phyloP scores from a whole-genome alignment of 53 echinoderm and acorn worm species.

The Crossaster papposus region DNA sequence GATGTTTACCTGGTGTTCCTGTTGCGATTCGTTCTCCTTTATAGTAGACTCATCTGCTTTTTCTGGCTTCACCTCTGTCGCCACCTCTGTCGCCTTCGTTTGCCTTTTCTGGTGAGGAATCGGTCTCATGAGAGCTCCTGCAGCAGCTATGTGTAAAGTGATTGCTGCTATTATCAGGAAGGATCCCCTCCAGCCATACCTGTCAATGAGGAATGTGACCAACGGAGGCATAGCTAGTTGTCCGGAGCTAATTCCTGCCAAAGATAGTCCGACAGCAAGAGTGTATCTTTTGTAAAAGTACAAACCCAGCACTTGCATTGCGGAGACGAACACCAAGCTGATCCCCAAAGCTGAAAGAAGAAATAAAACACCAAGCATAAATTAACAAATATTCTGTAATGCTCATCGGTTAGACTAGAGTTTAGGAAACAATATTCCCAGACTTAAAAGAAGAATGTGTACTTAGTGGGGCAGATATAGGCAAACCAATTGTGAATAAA shows the following conservation, averaged over 20 bases:
- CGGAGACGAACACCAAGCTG: constrained; percentile 14
- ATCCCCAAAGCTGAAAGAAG: constrained; percentile 2
- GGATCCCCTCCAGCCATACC: constrained; percentile 36
- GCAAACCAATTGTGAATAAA: no score
- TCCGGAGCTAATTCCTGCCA: constrained; percentile 22
- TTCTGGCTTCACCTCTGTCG: neutral
- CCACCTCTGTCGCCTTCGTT: neutral
- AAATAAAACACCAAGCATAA: no score
- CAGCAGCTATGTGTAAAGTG: neutral
- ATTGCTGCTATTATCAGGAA: constrained; percentile 12
- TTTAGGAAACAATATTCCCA: no score
- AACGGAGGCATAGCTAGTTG: constrained; percentile 42
- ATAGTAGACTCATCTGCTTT: neutral
- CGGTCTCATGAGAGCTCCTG: constrained; percentile 44
- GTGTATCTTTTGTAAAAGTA: constrained; percentile 28
- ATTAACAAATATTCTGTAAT: no score
- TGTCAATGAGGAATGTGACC: constrained; percentile 1
- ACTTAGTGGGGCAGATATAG: no score
- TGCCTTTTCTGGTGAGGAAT: neutral
- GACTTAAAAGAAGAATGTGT: no score
- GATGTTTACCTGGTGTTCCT: neutral
- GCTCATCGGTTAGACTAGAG: no score
- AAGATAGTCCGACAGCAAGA: neutral
- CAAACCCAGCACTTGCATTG: constrained; percentile 2
- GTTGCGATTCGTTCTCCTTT: neutral